These are phyloP conservation scores for Lepeophtheirus nordmannii DNA, from an alignment of 2,888 invertebrate species.

Conservation along the genomic window DNA sequence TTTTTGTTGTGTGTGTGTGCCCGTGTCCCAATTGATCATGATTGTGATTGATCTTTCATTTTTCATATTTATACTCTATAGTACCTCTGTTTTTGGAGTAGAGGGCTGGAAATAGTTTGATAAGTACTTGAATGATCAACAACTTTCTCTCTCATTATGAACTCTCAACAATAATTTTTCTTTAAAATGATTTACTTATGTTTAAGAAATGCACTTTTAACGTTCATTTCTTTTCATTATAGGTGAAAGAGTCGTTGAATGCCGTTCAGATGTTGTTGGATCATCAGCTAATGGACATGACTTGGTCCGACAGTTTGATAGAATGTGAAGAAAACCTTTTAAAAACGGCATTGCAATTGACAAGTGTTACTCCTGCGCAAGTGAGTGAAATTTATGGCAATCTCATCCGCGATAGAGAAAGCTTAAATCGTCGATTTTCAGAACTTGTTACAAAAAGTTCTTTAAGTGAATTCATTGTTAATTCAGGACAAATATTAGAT, in stretches of 20 bases:
- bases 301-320: slow-evolving; percentile 12
- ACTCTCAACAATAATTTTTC: no score
- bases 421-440: not conserved
- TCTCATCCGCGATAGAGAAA: slow-evolving; percentile 10
- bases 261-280: slow-evolving; percentile 9
- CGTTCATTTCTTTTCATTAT: not conserved
- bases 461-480: slow-evolving; percentile 50
- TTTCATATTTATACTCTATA: no score
- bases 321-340: slow-evolving; percentile 12
- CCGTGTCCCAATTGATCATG: no score
- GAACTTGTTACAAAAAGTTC: slow-evolving; percentile 7
- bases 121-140: no score
- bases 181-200: no score
- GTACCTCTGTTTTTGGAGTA: no score
- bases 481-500: slow-evolving; percentile 50
- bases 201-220: no score
- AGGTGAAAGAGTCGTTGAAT: slow-evolving; percentile 15
- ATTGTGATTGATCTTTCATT: no score
- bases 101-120: no score
- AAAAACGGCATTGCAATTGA: slow-evolving; percentile 1
- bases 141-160: no score
- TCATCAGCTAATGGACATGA: slow-evolving; percentile 37
- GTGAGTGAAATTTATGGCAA: not conserved
- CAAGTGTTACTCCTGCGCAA: not conserved
- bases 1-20: no score